Evolutionary conservation across 2,113 vertebrate genomes (phyloP).

Genomic region (Anser brachyrhynchus): DNA sequence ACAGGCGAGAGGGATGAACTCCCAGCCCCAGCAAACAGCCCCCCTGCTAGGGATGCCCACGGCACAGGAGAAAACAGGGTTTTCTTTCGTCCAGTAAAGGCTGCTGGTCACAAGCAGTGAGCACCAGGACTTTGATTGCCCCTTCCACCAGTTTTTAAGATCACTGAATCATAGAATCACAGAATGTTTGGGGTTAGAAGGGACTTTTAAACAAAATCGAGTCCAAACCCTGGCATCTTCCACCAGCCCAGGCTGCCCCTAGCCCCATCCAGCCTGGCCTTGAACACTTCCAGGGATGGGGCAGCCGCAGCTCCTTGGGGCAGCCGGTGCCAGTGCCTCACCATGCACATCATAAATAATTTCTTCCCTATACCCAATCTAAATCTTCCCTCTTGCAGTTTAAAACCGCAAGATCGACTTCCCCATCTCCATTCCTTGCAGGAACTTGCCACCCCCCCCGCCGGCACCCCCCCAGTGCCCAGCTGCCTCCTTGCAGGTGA

Average conservation of each 20-base stretch:
- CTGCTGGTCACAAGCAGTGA: neutral
- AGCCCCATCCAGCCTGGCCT: neutral
- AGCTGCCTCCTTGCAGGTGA: neutral
- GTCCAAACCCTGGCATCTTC: neutral
- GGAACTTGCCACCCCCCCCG: neutral
- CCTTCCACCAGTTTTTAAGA: neutral
- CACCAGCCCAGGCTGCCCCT: neutral
- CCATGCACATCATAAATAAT: too few species aligned
- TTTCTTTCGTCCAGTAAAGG: neutral
- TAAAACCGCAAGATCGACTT: neutral
- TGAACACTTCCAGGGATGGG: neutral
- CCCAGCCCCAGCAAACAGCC: too few species aligned
- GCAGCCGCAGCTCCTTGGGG: too few species aligned
- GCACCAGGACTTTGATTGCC: neutral
- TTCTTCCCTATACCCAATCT: too few species aligned
- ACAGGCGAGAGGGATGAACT: neutral
- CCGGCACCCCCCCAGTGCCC: neutral
- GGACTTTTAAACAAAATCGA: neutral
- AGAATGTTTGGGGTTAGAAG: neutral
- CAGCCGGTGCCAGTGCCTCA: too few species aligned
- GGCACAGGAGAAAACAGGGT: rapidly evolving
- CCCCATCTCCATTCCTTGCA: neutral
- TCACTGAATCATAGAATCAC: too few species aligned
- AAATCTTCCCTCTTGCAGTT: too few species aligned
- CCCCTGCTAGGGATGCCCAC: neutral